Evolutionary conservation across 2,797 vertebrate genomes (phyloP).

Genomic region (Limnodromus scolopaceus): DNA sequence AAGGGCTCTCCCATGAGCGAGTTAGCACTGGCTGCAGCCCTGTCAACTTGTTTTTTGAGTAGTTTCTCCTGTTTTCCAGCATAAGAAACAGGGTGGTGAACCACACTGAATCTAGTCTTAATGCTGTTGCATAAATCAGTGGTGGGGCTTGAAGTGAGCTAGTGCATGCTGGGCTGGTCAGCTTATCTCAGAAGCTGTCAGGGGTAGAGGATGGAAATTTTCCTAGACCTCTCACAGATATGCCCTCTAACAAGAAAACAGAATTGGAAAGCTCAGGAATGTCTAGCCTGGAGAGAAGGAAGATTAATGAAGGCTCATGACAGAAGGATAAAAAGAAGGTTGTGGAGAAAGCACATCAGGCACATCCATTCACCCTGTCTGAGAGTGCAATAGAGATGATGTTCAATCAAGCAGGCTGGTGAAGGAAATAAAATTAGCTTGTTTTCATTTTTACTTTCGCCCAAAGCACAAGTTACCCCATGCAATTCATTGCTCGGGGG

Average conservation of each 20-base stretch:
- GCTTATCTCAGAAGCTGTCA: conserved; percentile 27
- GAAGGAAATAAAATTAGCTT: neutral
- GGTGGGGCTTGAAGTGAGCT: neutral
- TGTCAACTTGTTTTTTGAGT: neutral
- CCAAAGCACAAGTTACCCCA: neutral
- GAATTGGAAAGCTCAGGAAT: neutral
- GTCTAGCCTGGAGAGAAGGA: neutral
- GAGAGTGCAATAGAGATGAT: neutral
- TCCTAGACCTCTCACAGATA: neutral
- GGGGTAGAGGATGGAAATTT: neutral
- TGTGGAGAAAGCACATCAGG: neutral
- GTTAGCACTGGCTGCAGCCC: neutral
- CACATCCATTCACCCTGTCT: neutral
- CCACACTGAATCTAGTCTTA: neutral
- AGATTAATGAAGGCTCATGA: conserved; percentile 2
- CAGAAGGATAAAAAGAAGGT: neutral
- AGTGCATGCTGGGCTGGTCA: neutral
- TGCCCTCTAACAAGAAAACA: neutral
- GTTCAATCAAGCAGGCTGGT: neutral
- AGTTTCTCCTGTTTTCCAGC: neutral
- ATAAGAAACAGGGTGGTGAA: neutral
- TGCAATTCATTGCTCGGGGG: neutral
- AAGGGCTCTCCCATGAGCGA: neutral
- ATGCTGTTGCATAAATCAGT: neutral
- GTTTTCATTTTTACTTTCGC: neutral